phyloP scores from a whole-genome alignment of 2,888 invertebrate genomes.

The Himalopsyche japonica region DNA sequence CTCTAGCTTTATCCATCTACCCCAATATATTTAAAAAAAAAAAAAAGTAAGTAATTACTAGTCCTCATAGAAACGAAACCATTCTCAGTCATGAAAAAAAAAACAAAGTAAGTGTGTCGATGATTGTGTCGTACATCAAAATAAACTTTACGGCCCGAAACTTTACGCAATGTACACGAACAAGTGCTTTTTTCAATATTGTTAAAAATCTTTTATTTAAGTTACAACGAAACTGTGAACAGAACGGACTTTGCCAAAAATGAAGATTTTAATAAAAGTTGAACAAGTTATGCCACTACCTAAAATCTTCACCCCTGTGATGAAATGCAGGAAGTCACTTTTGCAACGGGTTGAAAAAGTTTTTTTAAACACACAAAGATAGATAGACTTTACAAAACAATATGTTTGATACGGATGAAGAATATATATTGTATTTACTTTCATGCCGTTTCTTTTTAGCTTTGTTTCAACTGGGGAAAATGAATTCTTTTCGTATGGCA shows the following conservation, averaged over 20 bases:
- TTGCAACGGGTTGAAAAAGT: not conserved
- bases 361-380: not conserved
- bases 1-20: no score
- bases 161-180: not conserved
- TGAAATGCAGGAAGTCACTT: not conserved
- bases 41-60: no score
- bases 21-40: no score
- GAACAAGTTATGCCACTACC: not conserved
- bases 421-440: no score
- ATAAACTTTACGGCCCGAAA: not conserved
- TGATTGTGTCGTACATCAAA: not conserved
- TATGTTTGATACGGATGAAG: no score
- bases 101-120: not conserved
- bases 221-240: not conserved
- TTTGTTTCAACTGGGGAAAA: no score
- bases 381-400: no score
- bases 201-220: not conserved
- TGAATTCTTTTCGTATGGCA: no score
- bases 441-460: no score
- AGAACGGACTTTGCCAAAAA: not conserved
- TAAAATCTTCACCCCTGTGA: not conserved
- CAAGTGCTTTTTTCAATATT: not conserved
- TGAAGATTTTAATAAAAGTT: conserved; percentile 6
- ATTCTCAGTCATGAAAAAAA: no score
- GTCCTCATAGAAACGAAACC: no score